Conservation (phyloP, 2,113 vertebrate genomes). For the Todiramphus chloris region DNA sequence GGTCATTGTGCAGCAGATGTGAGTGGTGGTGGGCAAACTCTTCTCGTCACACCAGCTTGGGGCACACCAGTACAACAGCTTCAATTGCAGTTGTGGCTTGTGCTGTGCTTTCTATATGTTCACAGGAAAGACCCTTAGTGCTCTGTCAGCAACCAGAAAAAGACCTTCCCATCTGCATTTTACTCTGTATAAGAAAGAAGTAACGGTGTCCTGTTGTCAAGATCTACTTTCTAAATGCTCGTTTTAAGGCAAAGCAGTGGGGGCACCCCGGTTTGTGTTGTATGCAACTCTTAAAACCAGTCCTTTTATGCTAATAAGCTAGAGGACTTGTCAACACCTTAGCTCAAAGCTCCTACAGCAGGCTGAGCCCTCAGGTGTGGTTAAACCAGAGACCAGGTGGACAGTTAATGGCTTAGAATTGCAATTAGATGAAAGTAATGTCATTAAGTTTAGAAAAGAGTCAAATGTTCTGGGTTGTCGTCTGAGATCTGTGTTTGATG, state of each 20-base stretch:
- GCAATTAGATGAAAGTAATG: background rate
- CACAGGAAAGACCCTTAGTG: background rate
- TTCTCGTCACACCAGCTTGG: fast-evolving
- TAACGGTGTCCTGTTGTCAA: background rate
- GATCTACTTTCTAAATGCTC: background rate
- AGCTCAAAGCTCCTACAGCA: background rate
- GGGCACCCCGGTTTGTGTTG: background rate
- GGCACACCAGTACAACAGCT: background rate
- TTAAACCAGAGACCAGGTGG: background rate
- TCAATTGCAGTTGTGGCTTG: background rate
- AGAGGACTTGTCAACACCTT: background rate
- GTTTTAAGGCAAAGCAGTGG: background rate
- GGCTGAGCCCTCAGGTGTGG: background rate
- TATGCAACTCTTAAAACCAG: background rate
- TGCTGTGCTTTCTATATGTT: background rate
- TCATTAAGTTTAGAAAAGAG: background rate
- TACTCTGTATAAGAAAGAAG: background rate
- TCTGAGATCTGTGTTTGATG: fast-evolving
- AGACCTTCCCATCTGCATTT: background rate
- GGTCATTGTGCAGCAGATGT: background rate
- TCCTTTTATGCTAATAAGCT: background rate
- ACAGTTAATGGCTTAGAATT: background rate
- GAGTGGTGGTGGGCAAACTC: background rate
- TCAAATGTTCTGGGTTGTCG: background rate
- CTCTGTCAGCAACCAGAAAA: background rate